Conservation (phyloP, 2,888 invertebrate species). For the Hirtodrosophila histrioides region DNA sequence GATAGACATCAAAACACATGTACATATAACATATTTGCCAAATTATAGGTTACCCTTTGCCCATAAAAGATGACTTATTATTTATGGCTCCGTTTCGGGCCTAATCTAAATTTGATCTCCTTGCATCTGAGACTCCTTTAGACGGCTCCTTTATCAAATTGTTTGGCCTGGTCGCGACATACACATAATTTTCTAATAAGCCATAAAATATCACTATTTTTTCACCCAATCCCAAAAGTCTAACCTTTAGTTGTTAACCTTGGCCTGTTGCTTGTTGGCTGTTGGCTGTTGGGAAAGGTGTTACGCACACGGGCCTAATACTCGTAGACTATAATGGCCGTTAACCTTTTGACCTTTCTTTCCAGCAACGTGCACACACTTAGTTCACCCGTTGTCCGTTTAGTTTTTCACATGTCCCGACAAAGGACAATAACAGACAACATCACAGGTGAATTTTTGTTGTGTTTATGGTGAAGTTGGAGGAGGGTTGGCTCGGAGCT, state of each 20-base stretch:
- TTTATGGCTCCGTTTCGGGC: constrained; percentile 39
- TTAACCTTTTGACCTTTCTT: constrained; percentile 68
- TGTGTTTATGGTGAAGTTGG: constrained; percentile 1
- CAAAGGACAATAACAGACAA: constrained; percentile 60
- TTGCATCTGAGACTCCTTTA: constrained; percentile 19
- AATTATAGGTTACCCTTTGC: constrained; percentile 49
- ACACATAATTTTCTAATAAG: constrained; percentile 75
- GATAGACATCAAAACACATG: constrained; percentile 17
- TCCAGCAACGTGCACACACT: constrained; percentile 24
- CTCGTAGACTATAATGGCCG: constrained; percentile 37
- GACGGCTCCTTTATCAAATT: constrained; percentile 16
- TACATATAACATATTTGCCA: constrained; percentile 56
- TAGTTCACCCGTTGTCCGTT: constrained; percentile 46
- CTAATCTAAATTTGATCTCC: constrained; percentile 29
- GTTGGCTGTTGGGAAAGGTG: constrained; percentile 53
- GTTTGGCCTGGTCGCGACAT: constrained; percentile 13
- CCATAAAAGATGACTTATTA: constrained; percentile 40
- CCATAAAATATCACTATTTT: constrained; percentile 68
- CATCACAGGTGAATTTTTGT: constrained; percentile 69
- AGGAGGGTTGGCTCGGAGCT: neutral
- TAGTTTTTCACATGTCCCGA: constrained; percentile 57
- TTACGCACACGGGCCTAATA: constrained; percentile 42
- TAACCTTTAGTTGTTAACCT: constrained; percentile 10
- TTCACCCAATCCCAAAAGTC: constrained; percentile 25
- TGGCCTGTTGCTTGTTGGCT: constrained; percentile 13